Evolutionary conservation across 1,140 invertebrate species (phyloP).

Genomic region (Brachystomella parvula): DNA sequence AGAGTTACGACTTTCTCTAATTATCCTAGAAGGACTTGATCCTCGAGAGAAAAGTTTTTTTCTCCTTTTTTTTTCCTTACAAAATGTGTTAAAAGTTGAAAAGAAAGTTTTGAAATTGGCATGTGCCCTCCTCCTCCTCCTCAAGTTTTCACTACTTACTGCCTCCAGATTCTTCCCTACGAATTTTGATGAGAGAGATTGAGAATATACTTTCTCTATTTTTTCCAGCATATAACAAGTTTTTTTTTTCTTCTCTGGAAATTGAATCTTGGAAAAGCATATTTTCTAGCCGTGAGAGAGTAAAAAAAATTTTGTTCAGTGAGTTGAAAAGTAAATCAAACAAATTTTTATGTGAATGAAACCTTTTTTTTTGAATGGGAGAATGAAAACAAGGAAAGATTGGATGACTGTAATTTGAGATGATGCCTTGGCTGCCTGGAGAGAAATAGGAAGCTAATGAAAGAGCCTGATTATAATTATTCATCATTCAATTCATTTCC

Average conservation of each 20-base stretch:
- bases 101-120: neutral
- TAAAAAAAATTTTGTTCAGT: neutral
- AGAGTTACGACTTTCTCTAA: too few species aligned
- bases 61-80: neutral
- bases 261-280: neutral
- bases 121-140: neutral
- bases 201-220: neutral
- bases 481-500: slow-evolving; percentile 24
- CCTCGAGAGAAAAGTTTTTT: too few species aligned
- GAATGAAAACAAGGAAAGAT: slow-evolving; percentile 1
- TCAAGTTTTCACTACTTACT: neutral
- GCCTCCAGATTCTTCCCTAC: neutral
- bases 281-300: neutral
- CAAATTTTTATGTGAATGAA: neutral
- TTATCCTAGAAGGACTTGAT: too few species aligned
- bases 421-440: too few species aligned
- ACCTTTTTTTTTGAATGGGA: neutral
- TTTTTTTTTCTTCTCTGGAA: neutral
- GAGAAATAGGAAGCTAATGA: neutral
- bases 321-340: neutral
- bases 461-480: slow-evolving; percentile 21
- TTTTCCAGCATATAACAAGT: neutral
- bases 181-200: neutral
- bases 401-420: too few species aligned
- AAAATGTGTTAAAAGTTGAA: neutral